Percentiles rank a stretch among this genome's conserved stretches.
Evolutionary conservation across 2,888 invertebrate species (phyloP).

Genomic region (Athrips mouffetella): DNA sequence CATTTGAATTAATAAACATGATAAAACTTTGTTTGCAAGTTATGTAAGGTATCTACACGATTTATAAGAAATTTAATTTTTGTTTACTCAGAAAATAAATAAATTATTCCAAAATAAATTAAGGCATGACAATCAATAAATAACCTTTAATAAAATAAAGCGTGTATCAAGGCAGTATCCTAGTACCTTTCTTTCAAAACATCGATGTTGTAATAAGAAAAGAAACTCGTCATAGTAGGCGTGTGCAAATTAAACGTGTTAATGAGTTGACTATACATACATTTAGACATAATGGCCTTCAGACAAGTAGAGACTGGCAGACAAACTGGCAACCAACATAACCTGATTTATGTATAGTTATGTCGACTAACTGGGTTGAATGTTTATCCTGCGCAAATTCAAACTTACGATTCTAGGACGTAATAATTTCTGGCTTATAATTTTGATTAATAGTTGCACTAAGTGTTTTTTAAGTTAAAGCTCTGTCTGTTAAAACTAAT

Average conservation of each 20-base stretch:
- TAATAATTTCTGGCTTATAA: neutral
- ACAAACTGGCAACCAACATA: constrained; percentile 5
- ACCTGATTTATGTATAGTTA: neutral
- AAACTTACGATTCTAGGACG: neutral
- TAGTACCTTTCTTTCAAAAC: neutral
- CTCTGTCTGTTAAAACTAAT: too few relatives aligned
- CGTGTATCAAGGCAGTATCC: neutral
- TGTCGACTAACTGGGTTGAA: neutral
- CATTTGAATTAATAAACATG: too few relatives aligned
- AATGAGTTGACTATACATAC: constrained; percentile 3
- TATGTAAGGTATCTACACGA: too few relatives aligned
- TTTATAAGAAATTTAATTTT: too few relatives aligned
- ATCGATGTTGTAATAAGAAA: neutral
- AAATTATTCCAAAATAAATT: too few relatives aligned
- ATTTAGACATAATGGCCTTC: neutral
- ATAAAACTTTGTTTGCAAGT: too few relatives aligned
- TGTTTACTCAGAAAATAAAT: too few relatives aligned
- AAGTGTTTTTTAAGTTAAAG: neutral
- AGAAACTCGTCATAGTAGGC: neutral
- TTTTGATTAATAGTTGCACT: neutral
- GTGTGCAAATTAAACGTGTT: constrained; percentile 1
- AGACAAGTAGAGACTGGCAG: constrained; percentile 7
- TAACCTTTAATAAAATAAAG: too few relatives aligned
- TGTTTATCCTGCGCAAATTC: constrained; percentile 5
- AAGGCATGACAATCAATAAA: too few relatives aligned